phyloP scores from a whole-genome alignment of 2,797 vertebrate genomes.

The Forpus xanthops region DNA sequence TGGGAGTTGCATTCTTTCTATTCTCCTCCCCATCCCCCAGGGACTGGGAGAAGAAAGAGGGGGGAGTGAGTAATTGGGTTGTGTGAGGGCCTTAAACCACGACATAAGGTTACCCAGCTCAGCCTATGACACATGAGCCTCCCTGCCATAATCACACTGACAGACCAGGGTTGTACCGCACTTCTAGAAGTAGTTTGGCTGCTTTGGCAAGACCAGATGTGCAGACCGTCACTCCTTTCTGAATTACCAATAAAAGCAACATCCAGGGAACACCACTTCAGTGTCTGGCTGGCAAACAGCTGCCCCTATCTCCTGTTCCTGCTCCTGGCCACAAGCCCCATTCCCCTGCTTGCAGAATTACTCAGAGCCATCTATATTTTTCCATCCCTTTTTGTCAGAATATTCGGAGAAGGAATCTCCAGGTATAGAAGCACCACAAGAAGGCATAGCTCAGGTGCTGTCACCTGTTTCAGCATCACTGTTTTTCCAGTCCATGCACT shows the following conservation, averaged over 20 bases:
- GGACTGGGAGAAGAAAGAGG: too few species aligned
- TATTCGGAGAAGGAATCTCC: background rate
- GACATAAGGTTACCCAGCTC: background rate
- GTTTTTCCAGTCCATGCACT: background rate
- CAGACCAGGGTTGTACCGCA: background rate
- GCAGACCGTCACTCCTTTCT: background rate
- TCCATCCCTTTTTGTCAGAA: background rate
- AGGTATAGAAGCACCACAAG: background rate
- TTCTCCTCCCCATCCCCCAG: too few species aligned
- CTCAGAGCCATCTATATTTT: background rate
- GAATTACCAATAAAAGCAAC: background rate
- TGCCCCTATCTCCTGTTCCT: background rate
- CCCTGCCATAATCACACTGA: background rate
- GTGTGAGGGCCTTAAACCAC: too few species aligned
- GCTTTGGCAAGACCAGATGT: background rate
- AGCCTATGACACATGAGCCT: background rate
- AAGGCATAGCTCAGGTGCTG: background rate
- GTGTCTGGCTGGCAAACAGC: background rate
- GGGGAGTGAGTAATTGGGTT: too few species aligned
- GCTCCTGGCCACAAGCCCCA: background rate
- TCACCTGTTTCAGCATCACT: background rate
- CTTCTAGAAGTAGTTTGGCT: background rate
- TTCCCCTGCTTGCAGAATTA: background rate
- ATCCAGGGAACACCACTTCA: background rate
- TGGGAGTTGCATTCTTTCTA: too few species aligned